Base-by-base conservation (phyloP, 2,797 vertebrate genomes). In the Parotocinclus haroldoi region DNA sequence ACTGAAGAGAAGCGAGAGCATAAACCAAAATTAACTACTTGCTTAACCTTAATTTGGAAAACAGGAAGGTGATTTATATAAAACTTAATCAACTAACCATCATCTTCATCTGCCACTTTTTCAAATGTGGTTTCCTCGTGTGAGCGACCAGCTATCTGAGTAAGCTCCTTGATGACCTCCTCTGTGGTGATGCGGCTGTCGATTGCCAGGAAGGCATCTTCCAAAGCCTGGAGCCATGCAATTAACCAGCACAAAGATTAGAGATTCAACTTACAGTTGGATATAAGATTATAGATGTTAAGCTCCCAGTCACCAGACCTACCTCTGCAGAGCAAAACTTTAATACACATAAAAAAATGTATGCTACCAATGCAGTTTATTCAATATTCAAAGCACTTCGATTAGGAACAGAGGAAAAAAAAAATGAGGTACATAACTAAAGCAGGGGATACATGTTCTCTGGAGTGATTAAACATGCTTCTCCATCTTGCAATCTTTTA, bases 21-120 rank as follows among this genome's bases (percentile, higher is more conserved):
- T 13, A 45, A 36, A 9, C 9, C 40, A 44, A 9, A 44, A 9
- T 9, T 44, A 9, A 7, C 40, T n/a, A 44, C 1, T 44, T 1
- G 8, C 9, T 44, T 9, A 12, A 2, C 1, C 40, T 49, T 3
- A 3, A 57, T 13, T n/a, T 58, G 17, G n/a, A 11, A 46, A 1
- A 2, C 27, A 27, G 27, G 27, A 27, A 27, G 27, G 27, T 27
- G 27, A 27, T 27, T 27, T 5, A 5, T 27, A 27, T 27, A 27
- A 27, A 27, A 27, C 5, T 27, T 27, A 5, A 27, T 27, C 27
- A 27, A 5, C 27, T 88, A 56, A 99, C 96, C 89, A 76, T 99
- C 97, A 56, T 99, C 96, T 87, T 99, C 96, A 78, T 97, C 96
- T 75, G 96, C 93, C 78, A 98, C 94, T 72, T 96, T 96, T 78